Base-by-base conservation (phyloP, 2,113 vertebrate species). In the Onychostruthus taczanowskii region DNA sequence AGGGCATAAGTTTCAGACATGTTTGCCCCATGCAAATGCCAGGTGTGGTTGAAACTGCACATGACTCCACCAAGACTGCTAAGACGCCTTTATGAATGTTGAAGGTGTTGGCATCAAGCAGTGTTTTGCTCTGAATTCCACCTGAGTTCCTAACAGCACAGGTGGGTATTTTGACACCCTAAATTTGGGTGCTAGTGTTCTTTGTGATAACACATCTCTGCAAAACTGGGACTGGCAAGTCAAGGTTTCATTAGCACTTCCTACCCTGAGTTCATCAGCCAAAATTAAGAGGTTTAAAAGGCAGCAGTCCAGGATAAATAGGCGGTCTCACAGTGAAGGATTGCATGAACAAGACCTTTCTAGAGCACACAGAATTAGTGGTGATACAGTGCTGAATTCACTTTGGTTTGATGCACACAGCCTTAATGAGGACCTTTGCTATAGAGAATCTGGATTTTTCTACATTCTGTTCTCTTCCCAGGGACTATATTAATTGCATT, bases 281-380 rank as follows among this genome's bases (percentile, higher is more conserved):
- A 84, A 66, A 89, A 83, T 55, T 59, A 84, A 62, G 18, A 14
- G 7, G 6, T 53, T 94, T 62, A 35, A 47, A 79, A 44, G 61
- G 11, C 28, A 87, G 14, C 7, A 56, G 26, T 28, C 6, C 23
- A 56, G n/a, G 23, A 39, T 62, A 67, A 50, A 16, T 6, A 63
- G 14, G 10, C 11, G n/a, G 13, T n/a, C 10, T 80, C 44, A 56
- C 13, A 18, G 2, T 37, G 26, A 67, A 75, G 13, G 28, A 15
- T 46, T 49, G 7, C 44, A 35, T 56, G 11, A 74, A 9, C 15
- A 82, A 15, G 6, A 46, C 4, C 19, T 59, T 70, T 33, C 35
- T 21, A 47, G 28, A 75, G 13, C 0, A 0, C 0, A 1, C 8
- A 83, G 47, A 67, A 72, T 43, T 58, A 53, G 7, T 3, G 2